Evolutionary conservation across 2,113 vertebrate species (phyloP).

Genomic region (Tachuris rubrigastra): DNA sequence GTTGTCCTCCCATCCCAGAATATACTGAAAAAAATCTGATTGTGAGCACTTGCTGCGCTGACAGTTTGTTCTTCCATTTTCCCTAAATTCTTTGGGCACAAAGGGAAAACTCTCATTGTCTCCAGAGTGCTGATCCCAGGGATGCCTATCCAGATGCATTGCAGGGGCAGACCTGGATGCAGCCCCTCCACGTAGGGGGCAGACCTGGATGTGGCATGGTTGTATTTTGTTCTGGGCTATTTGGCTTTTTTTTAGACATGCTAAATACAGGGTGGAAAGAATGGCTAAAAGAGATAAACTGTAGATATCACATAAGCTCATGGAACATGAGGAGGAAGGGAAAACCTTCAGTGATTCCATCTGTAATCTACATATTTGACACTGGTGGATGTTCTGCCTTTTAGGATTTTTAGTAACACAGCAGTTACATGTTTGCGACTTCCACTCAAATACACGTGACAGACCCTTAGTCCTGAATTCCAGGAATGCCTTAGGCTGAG

Average conservation of each 20-base stretch:
- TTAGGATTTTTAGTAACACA: neutral
- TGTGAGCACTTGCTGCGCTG: neutral
- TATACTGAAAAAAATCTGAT: neutral
- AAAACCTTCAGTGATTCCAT: neutral
- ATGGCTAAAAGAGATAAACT: neutral
- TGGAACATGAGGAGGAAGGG: neutral
- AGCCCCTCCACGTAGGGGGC: rapidly evolving
- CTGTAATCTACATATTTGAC: neutral
- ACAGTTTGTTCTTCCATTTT: neutral
- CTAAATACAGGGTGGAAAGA: neutral
- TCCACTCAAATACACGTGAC: neutral
- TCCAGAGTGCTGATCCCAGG: neutral
- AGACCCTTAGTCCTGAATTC: neutral
- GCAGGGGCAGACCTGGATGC: neutral
- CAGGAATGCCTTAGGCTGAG: neutral
- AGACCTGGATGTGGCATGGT: neutral
- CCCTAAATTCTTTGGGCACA: neutral
- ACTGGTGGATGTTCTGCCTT: neutral
- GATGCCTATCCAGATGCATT: neutral
- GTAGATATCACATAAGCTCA: rapidly evolving
- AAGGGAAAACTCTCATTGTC: neutral
- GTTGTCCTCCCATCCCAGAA: neutral
- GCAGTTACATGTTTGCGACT: neutral
- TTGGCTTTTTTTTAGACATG: neutral
- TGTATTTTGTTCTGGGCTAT: neutral